A percentile compares a stretch with the other conserved stretches of the same genome.
Evolutionary conservation across 2,797 vertebrate genomes (phyloP).

Genomic region (Pipistrellus pygmaeus): DNA sequence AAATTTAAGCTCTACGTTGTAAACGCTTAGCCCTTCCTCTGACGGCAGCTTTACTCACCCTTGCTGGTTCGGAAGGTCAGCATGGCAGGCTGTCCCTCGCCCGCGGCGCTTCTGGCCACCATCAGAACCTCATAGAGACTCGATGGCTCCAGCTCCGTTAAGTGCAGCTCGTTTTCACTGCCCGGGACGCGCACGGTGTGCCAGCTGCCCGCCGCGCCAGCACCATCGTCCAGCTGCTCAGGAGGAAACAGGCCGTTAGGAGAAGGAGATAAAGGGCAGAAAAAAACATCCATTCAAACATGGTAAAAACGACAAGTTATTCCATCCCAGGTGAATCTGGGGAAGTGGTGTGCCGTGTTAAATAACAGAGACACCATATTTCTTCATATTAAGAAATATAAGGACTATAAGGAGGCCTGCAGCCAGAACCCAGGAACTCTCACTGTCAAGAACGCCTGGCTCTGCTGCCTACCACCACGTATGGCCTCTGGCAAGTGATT

Average conservation of each 20-base stretch:
- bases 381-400: not conserved
- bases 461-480: not conserved
- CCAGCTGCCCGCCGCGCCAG: constrained; percentile 91
- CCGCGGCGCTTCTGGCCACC: constrained; percentile 94
- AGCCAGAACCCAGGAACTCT: not conserved
- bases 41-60: constrained; percentile 87
- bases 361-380: not conserved
- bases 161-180: constrained; percentile 95
- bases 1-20: not conserved
- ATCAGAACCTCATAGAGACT: constrained; percentile 98
- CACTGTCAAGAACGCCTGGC: not conserved
- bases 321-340: not conserved
- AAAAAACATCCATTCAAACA: not conserved
- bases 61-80: constrained; percentile 98
- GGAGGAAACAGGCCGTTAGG: not conserved
- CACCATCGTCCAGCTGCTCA: constrained; percentile 93
- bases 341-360: not conserved
- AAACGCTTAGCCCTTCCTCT: not conserved
- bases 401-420: not conserved
- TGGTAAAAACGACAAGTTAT: not conserved
- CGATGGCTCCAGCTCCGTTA: constrained; percentile 95
- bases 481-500: not conserved
- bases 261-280: not conserved
- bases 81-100: constrained; percentile 98
- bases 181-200: constrained; percentile 96